Evolutionary conservation across 1,140 invertebrate species (phyloP), one percentile per base, ranked within the genome.

Genomic region (Bicyclus anynana): DNA sequence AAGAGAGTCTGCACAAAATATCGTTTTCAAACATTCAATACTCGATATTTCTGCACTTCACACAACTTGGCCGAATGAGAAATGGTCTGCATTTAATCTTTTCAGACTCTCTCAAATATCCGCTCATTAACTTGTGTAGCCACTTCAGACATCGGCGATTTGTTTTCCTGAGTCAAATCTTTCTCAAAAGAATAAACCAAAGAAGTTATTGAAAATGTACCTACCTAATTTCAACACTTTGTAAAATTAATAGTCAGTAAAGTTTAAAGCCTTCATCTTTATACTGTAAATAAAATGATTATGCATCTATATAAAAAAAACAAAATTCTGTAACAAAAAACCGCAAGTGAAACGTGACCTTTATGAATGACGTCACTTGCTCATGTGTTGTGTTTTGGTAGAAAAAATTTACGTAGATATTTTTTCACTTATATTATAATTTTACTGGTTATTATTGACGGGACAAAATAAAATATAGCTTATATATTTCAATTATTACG

Each of bases 41-140:
- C 40, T 44, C 37, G 16, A 40, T 40, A 40, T 40, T 40, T 40
- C 62, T 62, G 62, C 64, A 68, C 65, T 69, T 63, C 67, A 66
- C 71, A 69, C 67, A 67, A 44, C 40, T 44, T 72, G 66, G 58
- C 46, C 61, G 66, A 59, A 74, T 79, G 74, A 84, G 66, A 77
- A 82, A 81, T 73, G 68, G 57, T 62, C 62, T 68, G 74, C 79
- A 77, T 81, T 84, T 77, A 84, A 83, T 84, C 79, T 78, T 83
- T 83, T 77, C 70, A 83, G 77, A 72, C 72, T 69, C 72, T 80
- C 64, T 81, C 74, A 81, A 84, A 85, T 82, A 87, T 73, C 72
- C 65, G 60, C 76, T 85, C 82, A 87, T 87, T 87, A 87, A 80
- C 76, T 81, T 74, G 76, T 84, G 74, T 84, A 80, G 74, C 77